Evolutionary conservation across 2,113 vertebrate species (phyloP), one percentile per base, ranked within the genome.

Genomic region (Loxodonta africana): DNA sequence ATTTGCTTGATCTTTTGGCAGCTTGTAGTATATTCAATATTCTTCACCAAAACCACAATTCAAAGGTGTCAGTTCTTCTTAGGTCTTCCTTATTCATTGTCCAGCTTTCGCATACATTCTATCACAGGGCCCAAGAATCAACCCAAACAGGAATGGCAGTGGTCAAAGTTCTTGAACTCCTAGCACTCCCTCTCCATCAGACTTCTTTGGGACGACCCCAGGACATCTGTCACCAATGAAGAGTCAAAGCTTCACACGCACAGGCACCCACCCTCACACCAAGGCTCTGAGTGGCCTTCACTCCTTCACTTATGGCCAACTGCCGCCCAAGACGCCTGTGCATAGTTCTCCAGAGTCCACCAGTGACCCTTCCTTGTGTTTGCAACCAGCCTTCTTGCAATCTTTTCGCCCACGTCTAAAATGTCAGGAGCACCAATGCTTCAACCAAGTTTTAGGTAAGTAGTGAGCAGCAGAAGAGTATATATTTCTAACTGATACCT

Each of bases 361-460:
- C 8, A 3, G 1, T 15, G 30, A 12, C 67, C 37, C 1, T 14
- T 20, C 15, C 76, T 0, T 57, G 0, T 8, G 8, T 57, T 10
- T 12, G 2, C 17, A 10, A 1, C 67, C 20, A 8, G 41, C 41
- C 88, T 65, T 93, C 78, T n/a, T 6, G 18, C n/a, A 33, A n/a
- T 25, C 23, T 53, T 63, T 41, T 67, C 4, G 2, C 37, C 48
- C 60, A 46, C 6, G 44, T 73, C 90, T 7, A 8, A 25, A 65
- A 48, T 4, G 2, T 17, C 26, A 89, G 76, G 62, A 71, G 51
- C 60, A 53, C n/a, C 53, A 37, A 37, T 2, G 63, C 83, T 90
- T 74, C 26, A 12, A 41, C 3, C 14, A 96, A 60, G 33, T n/a
- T 69, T 65, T 90, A 76, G 25, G 30, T 91, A 80, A 83, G 46